A percentile compares a stretch with the other conserved stretches of the same genome.
Conservation (phyloP, 2,797 vertebrate genomes). For the Oreonectes daqikongensis region DNA sequence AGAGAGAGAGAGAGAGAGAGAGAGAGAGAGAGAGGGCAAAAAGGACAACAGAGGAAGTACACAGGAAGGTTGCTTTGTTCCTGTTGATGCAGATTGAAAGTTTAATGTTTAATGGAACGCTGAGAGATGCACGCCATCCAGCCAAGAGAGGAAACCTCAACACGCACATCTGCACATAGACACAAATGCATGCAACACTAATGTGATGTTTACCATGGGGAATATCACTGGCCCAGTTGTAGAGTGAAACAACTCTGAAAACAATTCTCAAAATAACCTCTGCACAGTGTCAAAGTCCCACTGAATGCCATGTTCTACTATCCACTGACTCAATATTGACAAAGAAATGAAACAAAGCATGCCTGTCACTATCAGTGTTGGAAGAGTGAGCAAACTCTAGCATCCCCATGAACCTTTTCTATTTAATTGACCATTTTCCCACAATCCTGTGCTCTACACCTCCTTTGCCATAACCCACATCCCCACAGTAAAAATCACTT, state of each 20-base stretch:
- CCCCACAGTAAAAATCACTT: slow-evolving; percentile 35
- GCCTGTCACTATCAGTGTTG: slow-evolving; percentile 33
- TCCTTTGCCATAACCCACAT: neutral
- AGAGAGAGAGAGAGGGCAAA: neutral
- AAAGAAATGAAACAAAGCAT: slow-evolving; percentile 48
- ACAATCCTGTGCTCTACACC: neutral
- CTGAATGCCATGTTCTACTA: slow-evolving; percentile 42
- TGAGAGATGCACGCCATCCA: slow-evolving; percentile 40
- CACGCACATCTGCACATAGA: neutral
- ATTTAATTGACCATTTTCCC: slow-evolving; percentile 12
- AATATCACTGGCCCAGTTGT: neutral
- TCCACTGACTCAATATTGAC: slow-evolving; percentile 57
- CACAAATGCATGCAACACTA: neutral
- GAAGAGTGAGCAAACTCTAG: slow-evolving; percentile 18
- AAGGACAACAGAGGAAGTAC: slow-evolving; percentile 25
- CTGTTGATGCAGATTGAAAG: slow-evolving; percentile 43
- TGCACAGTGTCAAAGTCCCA: slow-evolving; percentile 40
- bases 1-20: neutral
- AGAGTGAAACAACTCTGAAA: neutral
- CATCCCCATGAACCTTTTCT: neutral
- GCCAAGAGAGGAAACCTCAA: slow-evolving; percentile 7
- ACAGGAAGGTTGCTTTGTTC: slow-evolving; percentile 54
- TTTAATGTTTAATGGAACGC: slow-evolving; percentile 58
- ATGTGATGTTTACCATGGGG: neutral
- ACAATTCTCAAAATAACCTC: slow-evolving; percentile 4